These are phyloP conservation scores for Lagenorhynchus albirostris DNA, from an alignment of 2,113 vertebrate genomes.

Conservation along the genomic window DNA sequence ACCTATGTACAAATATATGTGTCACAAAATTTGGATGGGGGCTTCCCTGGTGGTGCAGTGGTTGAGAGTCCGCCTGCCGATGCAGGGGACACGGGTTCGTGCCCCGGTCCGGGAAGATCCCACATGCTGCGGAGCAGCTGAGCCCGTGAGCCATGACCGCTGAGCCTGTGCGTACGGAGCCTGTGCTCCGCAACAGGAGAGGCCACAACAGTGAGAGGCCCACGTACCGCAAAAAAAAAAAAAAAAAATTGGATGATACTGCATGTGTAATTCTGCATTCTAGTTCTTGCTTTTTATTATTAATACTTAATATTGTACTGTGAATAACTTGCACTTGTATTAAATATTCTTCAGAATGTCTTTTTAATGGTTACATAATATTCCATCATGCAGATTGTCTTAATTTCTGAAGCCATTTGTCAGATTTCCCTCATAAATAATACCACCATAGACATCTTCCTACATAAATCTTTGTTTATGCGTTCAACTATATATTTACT, in stretches of 20 bases:
- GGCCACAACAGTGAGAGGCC: too few species aligned
- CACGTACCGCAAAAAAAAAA: fast-evolving
- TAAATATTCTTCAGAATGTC: background rate
- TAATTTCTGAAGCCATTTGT: background rate
- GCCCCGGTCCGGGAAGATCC: too few species aligned
- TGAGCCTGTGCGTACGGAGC: too few species aligned
- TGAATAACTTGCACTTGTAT: background rate
- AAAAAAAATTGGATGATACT: too few species aligned
- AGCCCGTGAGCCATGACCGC: too few species aligned
- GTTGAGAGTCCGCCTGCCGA: too few species aligned
- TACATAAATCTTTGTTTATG: background rate
- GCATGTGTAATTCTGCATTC: fast-evolving
- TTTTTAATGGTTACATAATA: background rate
- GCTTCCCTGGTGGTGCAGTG: too few species aligned
- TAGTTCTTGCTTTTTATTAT: background rate
- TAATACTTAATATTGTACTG: background rate
- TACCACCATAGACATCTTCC: background rate
- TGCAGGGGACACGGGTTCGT: too few species aligned
- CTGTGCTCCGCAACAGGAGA: too few species aligned
- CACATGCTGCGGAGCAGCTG: too few species aligned
- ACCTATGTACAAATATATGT: fast-evolving
- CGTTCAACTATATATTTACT: fast-evolving
- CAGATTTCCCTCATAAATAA: background rate
- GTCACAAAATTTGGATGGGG: too few species aligned
- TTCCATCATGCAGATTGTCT: background rate